Evolutionary conservation across 1,140 invertebrate genomes (phyloP).

Genomic region (Amyelois transitella): DNA sequence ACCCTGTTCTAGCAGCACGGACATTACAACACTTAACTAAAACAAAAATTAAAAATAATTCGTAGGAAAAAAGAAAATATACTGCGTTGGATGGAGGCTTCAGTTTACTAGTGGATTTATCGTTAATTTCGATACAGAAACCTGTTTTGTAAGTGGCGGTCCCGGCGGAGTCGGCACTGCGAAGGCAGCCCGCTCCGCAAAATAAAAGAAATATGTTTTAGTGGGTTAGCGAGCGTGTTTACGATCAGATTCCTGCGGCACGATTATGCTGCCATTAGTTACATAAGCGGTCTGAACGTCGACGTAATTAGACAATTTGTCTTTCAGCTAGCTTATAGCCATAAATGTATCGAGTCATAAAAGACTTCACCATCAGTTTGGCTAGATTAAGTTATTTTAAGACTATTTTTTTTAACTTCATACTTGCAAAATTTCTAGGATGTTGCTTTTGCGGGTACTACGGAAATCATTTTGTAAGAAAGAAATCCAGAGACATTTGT

Average conservation of each 20-base stretch:
- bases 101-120: slow-evolving; percentile 44
- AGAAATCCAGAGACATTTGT: too few relatives aligned
- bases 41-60: too few relatives aligned
- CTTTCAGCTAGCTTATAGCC: slow-evolving; percentile 27
- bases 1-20: too few relatives aligned
- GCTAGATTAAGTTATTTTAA: too few relatives aligned
- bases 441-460: too few relatives aligned
- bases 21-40: too few relatives aligned
- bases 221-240: slow-evolving; percentile 70
- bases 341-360: slow-evolving; percentile 17
- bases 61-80: slow-evolving; percentile 11
- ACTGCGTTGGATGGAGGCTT: slow-evolving; percentile 5
- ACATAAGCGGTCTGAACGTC: slow-evolving; percentile 47
- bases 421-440: too few relatives aligned
- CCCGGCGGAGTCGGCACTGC: slow-evolving; percentile 19
- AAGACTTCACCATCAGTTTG: background rate
- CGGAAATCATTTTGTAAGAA: too few relatives aligned
- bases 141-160: slow-evolving; percentile 50
- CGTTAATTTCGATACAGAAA: slow-evolving; percentile 64
- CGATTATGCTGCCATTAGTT: slow-evolving; percentile 64
- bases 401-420: too few relatives aligned
- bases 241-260: slow-evolving; percentile 57
- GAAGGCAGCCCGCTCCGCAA: slow-evolving; percentile 42
- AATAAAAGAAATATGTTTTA: slow-evolving; percentile 74
- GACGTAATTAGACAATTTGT: slow-evolving; percentile 56